These are phyloP conservation scores for Trypoxylus dichotomus DNA, from an alignment of 1,140 invertebrate genomes.

Conservation along the genomic window DNA sequence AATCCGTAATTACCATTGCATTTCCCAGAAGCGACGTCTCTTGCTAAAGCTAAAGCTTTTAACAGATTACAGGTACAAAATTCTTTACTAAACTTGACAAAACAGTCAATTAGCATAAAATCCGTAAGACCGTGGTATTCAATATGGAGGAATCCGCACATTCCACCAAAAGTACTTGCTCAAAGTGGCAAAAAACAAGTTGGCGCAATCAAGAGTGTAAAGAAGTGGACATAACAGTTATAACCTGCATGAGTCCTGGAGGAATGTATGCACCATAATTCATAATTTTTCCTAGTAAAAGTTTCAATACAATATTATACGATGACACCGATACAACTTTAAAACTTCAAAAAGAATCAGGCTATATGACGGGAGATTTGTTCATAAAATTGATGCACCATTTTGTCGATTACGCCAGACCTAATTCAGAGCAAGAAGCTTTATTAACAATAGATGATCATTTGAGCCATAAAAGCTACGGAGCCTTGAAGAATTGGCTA, in stretches of 20 bases:
- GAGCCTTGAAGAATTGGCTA: conserved; percentile 35
- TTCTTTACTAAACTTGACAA: conserved; percentile 39
- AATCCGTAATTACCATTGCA: conserved; percentile 49
- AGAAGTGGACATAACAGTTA: conserved; percentile 33
- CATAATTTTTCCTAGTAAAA: conserved; percentile 37
- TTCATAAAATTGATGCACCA: conserved; percentile 49
- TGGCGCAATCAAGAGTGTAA: conserved; percentile 35
- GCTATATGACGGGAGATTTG: conserved; percentile 39
- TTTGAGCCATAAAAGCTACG: conserved; percentile 42
- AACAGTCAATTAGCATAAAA: conserved; percentile 38
- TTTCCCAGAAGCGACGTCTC: conserved; percentile 36
- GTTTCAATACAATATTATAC: conserved; percentile 33
- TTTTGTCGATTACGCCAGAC: conserved; percentile 44
- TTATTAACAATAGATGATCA: conserved; percentile 49
- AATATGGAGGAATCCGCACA: conserved; percentile 55
- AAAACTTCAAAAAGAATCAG: conserved; percentile 33
- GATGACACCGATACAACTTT: conserved; percentile 34
- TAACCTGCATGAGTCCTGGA: conserved; percentile 16
- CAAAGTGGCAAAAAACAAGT: no score
- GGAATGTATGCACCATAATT: conserved; percentile 34
- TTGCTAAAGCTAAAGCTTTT: conserved; percentile 36
- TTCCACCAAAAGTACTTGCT: conserved; percentile 47
- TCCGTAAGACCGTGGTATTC: conserved; percentile 37
- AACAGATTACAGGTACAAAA: conserved; percentile 34
- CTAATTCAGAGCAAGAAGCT: conserved; percentile 43